phyloP scores from a whole-genome alignment of 2,888 invertebrate species.

The Lithophane semibrunnea region DNA sequence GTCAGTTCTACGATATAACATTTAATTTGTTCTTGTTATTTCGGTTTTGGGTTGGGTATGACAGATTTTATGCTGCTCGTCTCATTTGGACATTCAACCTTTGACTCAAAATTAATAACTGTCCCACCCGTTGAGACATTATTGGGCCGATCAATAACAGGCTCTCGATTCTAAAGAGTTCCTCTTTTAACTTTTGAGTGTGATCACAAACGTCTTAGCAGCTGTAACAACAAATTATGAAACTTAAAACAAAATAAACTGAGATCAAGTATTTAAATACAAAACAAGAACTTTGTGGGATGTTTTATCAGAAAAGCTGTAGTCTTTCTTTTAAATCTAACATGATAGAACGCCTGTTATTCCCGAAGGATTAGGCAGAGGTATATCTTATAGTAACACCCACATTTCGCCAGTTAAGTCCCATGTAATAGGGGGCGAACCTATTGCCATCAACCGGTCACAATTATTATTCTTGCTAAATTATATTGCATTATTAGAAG shows the following conservation, averaged over 20 bases:
- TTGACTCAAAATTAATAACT: slow-evolving; percentile 27
- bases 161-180: background rate
- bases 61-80: slow-evolving; percentile 60
- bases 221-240: background rate
- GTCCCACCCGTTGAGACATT: slow-evolving; percentile 7
- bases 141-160: slow-evolving; percentile 21
- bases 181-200: background rate
- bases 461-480: background rate
- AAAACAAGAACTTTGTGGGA: background rate
- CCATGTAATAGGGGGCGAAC: background rate
- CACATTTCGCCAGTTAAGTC: background rate
- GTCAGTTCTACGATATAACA: slow-evolving; percentile 65
- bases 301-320: background rate
- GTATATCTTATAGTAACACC: background rate
- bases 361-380: background rate
- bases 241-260: background rate
- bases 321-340: background rate
- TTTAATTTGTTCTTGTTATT: slow-evolving; percentile 71
- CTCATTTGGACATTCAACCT: slow-evolving; percentile 41
- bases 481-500: background rate
- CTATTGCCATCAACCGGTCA: background rate
- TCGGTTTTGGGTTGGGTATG: slow-evolving; percentile 47
- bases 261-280: background rate
- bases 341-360: background rate
- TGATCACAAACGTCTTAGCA: background rate